phyloP scores from a whole-genome alignment of 1,140 invertebrate species.

The Heliconius melpomene region DNA sequence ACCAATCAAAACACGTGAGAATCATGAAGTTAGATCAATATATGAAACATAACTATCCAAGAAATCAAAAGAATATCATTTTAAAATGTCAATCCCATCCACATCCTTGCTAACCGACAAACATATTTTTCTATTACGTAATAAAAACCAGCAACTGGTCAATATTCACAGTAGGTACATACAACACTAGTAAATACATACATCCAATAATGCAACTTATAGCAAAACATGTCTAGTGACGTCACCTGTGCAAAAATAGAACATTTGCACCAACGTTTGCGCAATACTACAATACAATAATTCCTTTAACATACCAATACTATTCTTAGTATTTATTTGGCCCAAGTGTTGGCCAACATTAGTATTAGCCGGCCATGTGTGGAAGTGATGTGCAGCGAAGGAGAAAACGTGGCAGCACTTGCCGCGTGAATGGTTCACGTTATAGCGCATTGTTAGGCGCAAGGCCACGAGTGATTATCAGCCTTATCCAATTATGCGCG shows the following conservation, averaged over 20 bases:
- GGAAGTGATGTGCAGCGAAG: constrained; percentile 24
- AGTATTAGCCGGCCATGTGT: constrained; percentile 22
- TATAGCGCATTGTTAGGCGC: constrained; percentile 43
- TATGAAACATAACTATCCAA: no score
- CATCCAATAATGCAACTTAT: constrained; percentile 26
- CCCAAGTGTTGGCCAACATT: constrained; percentile 19
- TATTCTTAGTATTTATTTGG: background rate
- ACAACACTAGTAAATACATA: background rate
- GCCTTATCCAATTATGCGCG: constrained; percentile 71
- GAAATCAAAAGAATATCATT: no score
- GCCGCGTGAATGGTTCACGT: constrained; percentile 38
- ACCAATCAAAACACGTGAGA: no score
- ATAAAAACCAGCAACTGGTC: background rate
- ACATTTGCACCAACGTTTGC: constrained; percentile 30
- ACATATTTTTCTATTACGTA: background rate
- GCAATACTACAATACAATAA: constrained; percentile 9
- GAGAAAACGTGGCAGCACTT: constrained; percentile 34
- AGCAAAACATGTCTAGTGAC: constrained; percentile 23
- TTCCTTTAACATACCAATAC: background rate
- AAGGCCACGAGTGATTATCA: constrained; percentile 69
- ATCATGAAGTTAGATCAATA: no score
- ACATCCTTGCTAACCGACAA: no score
- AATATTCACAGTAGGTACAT: background rate
- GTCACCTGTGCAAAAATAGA: constrained; percentile 28
- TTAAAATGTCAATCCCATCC: no score